Percentiles rank a stretch among this genome's conserved stretches.
phyloP scores from a whole-genome alignment of 1,140 invertebrate species.

The Aphaenogaster floridana region DNA sequence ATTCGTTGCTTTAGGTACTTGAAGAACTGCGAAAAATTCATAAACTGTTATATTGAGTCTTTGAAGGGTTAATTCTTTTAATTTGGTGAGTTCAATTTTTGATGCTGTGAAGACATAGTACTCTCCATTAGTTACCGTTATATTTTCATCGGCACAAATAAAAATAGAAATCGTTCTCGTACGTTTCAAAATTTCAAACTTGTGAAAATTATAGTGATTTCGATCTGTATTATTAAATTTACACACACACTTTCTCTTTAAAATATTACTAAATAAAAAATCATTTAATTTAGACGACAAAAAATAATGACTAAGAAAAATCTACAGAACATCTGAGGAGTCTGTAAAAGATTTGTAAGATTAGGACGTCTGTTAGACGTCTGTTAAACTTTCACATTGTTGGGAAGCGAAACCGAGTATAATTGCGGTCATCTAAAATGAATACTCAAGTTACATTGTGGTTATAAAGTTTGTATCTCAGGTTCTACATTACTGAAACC shows the following conservation, averaged over 20 bases:
- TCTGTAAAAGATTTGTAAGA: background rate
- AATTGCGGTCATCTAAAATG: conserved; percentile 53
- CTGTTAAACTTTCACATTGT: conserved; percentile 57
- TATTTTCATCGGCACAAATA: background rate
- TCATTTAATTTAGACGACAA: background rate
- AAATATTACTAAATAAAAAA: background rate
- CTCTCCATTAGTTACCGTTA: background rate
- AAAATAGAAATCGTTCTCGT: background rate
- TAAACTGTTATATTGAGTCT: background rate
- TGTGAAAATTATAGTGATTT: background rate
- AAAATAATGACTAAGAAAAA: background rate
- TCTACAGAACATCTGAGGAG: conserved; percentile 17
- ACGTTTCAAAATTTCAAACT: background rate
- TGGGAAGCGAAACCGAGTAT: conserved; percentile 43
- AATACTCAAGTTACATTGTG: conserved; percentile 48
- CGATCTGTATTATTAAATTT: background rate
- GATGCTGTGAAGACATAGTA: background rate
- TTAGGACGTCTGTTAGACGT: conserved; percentile 48
- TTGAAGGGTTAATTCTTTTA: background rate
- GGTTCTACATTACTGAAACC: conserved; percentile 18
- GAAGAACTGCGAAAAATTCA: background rate
- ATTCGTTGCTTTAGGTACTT: background rate
- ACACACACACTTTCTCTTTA: background rate
- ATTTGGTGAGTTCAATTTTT: background rate
- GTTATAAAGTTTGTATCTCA: conserved; percentile 29